Percentiles rank a stretch among this genome's conserved stretches.
Evolutionary conservation across 1,140 invertebrate species (phyloP).

Genomic region (Eupeodes corollae): DNA sequence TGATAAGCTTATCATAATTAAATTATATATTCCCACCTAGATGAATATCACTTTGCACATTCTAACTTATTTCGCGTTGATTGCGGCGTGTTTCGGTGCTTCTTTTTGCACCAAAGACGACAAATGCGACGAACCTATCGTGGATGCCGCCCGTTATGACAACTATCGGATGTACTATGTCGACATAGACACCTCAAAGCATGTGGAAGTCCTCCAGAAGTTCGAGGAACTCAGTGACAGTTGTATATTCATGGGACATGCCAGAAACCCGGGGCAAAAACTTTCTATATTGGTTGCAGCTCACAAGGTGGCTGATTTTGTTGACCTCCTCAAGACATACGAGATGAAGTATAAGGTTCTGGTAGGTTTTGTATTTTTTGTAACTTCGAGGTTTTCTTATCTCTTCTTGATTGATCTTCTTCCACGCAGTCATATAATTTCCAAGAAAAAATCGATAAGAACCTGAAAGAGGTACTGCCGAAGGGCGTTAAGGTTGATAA

Average conservation of each 20-base stretch:
- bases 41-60: not conserved
- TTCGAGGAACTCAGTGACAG: constrained; percentile 30
- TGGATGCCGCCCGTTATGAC: constrained; percentile 27
- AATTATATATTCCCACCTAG: no score
- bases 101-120: constrained; percentile 21
- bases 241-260: constrained; percentile 25
- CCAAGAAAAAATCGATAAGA: constrained; percentile 26
- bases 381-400: no score
- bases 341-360: constrained; percentile 22
- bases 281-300: constrained; percentile 29
- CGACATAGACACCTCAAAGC: constrained; percentile 24
- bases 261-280: constrained; percentile 21
- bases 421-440: constrained; percentile 20
- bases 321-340: constrained; percentile 26
- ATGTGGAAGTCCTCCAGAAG: constrained; percentile 32
- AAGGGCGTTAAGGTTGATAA: constrained; percentile 8
- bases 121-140: constrained; percentile 10
- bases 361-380: no score
- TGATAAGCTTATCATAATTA: no score
- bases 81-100: not conserved
- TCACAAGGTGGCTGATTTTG: constrained; percentile 27
- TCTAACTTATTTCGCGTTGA: not conserved
- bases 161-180: constrained; percentile 41
- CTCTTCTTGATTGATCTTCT: not conserved
- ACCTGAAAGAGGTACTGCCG: constrained; percentile 18